Evolutionary conservation across 2,113 vertebrate genomes (phyloP).

Genomic region (Bucco capensis): DNA sequence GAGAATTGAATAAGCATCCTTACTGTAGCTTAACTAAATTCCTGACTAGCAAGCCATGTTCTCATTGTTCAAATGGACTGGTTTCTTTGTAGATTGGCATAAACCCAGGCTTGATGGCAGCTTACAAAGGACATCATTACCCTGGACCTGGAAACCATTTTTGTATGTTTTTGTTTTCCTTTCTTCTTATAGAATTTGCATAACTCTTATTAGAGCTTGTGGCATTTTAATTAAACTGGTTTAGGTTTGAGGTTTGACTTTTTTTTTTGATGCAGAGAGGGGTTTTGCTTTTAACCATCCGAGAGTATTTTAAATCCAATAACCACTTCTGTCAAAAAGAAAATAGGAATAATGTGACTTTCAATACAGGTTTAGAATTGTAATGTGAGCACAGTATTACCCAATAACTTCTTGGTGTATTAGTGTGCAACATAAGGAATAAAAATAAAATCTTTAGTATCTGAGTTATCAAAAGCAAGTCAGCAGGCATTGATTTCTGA

Average conservation of each 20-base stretch:
- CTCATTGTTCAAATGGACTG: not conserved
- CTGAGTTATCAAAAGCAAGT: not conserved
- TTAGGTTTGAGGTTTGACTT: not conserved
- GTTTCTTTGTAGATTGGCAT: slow-evolving; percentile 88
- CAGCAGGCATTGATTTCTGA: not conserved
- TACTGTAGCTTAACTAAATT: not conserved
- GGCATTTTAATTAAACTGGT: not conserved
- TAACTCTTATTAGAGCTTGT: not conserved
- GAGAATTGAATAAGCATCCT: not conserved
- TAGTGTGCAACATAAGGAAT: not conserved
- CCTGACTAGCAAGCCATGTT: not conserved
- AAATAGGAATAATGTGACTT: not conserved
- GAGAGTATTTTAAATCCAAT: not conserved
- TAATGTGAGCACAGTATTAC: not conserved
- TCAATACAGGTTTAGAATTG: not conserved
- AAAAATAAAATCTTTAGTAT: not conserved
- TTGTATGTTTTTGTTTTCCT: slow-evolving; percentile 78
- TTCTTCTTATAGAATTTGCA: not conserved
- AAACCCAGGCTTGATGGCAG: slow-evolving; percentile 97
- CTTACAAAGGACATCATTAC: slow-evolving; percentile 96
- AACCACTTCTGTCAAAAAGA: not conserved
- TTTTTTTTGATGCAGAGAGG: not conserved
- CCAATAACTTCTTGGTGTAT: not conserved
- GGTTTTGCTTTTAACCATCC: not conserved
- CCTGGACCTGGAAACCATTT: slow-evolving; percentile 98